Conservation (phyloP, 2,888 invertebrate genomes). For the Euphydryas editha region DNA sequence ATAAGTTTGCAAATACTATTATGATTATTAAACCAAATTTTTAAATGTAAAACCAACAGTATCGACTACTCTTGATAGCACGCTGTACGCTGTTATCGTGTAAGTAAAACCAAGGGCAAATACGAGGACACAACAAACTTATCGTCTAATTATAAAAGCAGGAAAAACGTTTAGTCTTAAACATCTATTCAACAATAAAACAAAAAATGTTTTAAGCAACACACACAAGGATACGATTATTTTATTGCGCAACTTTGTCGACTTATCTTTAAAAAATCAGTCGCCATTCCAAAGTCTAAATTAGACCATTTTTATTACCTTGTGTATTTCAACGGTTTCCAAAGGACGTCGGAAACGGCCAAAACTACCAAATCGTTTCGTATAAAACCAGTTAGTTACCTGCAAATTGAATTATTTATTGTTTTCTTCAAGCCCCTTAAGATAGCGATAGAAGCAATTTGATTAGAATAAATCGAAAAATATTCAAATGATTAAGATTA, state of each 20-base stretch:
- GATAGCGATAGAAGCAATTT: constrained; percentile 2
- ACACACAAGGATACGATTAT: background rate
- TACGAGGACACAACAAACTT: constrained; percentile 23
- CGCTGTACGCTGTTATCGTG: constrained; percentile 18
- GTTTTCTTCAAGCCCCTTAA: background rate
- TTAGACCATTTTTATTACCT: constrained; percentile 4
- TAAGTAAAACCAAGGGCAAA: constrained; percentile 30
- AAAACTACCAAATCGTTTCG: background rate
- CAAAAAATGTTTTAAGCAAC: background rate
- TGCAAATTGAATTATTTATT: constrained; percentile 4
- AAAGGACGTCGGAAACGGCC: background rate
- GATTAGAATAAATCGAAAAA: constrained; percentile 8
- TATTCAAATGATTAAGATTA: background rate
- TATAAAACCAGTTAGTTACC: constrained; percentile 12
- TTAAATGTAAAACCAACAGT: background rate
- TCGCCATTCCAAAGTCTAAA: constrained; percentile 5
- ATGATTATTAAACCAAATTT: too few species aligned
- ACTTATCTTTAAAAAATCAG: background rate
- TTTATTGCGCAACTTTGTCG: too few species aligned
- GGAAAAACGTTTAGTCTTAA: background rate
- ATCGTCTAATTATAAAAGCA: background rate
- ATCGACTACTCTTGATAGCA: background rate
- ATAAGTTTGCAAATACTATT: too few species aligned
- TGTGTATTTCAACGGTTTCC: background rate
- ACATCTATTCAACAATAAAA: background rate